phyloP scores from a whole-genome alignment of 2,797 vertebrate species.

The Allobates femoralis region DNA sequence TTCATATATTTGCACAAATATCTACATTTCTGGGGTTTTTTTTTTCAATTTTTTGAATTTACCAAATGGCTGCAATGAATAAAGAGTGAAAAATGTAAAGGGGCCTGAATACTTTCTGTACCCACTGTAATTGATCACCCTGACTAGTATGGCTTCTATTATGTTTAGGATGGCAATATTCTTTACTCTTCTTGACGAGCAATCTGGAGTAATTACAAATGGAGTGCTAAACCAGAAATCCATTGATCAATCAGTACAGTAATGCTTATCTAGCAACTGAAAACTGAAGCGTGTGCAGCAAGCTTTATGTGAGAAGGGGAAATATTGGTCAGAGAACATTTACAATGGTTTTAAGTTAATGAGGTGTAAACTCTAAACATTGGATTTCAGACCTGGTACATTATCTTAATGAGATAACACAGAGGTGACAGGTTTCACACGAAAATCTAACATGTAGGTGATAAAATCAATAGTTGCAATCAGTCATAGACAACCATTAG shows the following conservation, averaged over 20 bases:
- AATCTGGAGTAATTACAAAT: background rate
- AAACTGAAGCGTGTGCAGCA: background rate
- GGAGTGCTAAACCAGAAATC: background rate
- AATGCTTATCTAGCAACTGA: background rate
- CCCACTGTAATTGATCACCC: no score
- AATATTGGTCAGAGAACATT: constrained; percentile 21
- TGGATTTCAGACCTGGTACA: constrained; percentile 53
- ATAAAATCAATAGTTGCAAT: constrained; percentile 50
- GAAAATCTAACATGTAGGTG: constrained; percentile 46
- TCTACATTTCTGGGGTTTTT: no score
- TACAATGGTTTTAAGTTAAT: constrained; percentile 42
- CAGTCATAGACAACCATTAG: constrained; percentile 43
- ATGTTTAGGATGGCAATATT: background rate
- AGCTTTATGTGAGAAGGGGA: background rate
- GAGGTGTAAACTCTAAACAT: constrained; percentile 42
- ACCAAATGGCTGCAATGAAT: no score
- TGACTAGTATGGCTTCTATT: no score
- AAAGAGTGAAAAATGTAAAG: no score
- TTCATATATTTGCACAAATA: no score
- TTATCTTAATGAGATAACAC: constrained; percentile 58
- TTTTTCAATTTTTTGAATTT: no score
- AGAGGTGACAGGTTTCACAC: constrained; percentile 48
- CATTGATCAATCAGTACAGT: background rate
- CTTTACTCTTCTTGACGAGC: background rate
- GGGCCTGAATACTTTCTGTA: no score